These are phyloP conservation scores for Archaeoteleia sp. DNA, from an alignment of 2,888 invertebrate genomes.

Conservation along the genomic window DNA sequence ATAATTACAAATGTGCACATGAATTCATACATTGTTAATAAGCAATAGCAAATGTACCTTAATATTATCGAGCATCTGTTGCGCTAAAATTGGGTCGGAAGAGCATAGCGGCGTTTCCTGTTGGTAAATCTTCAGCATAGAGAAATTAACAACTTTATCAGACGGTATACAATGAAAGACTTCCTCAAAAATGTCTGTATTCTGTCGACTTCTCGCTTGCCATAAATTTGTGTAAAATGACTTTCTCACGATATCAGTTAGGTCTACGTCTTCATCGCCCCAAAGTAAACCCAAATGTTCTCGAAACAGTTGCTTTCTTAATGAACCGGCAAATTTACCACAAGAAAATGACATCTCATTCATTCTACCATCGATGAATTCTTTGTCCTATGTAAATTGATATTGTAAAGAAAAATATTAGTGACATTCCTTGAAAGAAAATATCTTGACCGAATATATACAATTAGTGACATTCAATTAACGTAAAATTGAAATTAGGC, in stretches of 20 bases:
- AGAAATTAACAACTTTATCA: slow-evolving; percentile 86
- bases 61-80: slow-evolving; percentile 83
- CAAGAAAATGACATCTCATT: slow-evolving; percentile 87
- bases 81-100: slow-evolving; percentile 83
- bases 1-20: slow-evolving; percentile 10
- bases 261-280: slow-evolving; percentile 76
- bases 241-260: slow-evolving; percentile 85
- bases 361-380: slow-evolving; percentile 87
- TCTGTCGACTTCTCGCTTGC: slow-evolving; percentile 86
- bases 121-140: slow-evolving; percentile 85
- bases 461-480: too few relatives aligned
- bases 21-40: slow-evolving; percentile 1
- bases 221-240: slow-evolving; percentile 91
- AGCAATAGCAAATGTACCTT: slow-evolving; percentile 77
- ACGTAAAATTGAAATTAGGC: too few relatives aligned
- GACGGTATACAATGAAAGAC: slow-evolving; percentile 94
- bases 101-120: slow-evolving; percentile 83
- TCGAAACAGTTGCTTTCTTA: slow-evolving; percentile 89
- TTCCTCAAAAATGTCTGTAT: slow-evolving; percentile 93
- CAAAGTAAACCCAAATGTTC: slow-evolving; percentile 91
- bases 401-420: too few relatives aligned
- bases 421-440: too few relatives aligned
- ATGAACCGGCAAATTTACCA: slow-evolving; percentile 90
- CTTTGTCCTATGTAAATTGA: slow-evolving; percentile 81
- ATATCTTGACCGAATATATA: too few relatives aligned